These are phyloP conservation scores for Sander vitreus DNA, from an alignment of 2,113 vertebrate species.

Conservation along the genomic window DNA sequence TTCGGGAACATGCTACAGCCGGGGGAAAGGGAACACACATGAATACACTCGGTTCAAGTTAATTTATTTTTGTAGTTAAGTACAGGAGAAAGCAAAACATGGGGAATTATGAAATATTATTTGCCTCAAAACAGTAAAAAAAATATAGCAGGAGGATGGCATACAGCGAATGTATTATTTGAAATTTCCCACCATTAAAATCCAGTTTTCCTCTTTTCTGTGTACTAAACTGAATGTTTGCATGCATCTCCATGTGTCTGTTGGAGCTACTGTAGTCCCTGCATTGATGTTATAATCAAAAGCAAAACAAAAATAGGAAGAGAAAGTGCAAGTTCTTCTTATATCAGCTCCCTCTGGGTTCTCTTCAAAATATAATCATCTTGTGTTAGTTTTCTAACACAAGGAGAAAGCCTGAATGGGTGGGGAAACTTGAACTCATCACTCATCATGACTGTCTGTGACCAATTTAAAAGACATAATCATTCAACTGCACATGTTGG, in stretches of 20 bases:
- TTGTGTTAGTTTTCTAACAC: slow-evolving; percentile 13
- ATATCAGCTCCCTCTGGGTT: not conserved
- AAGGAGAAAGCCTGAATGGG: not conserved
- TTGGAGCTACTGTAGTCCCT: not conserved
- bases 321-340: not conserved
- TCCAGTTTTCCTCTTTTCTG: not conserved
- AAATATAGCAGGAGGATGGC: too few relatives aligned
- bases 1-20: not conserved
- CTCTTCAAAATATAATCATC: slow-evolving; percentile 28
- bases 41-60: not conserved
- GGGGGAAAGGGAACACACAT: not conserved
- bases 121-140: not conserved
- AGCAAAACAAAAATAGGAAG: not conserved
- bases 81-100: not conserved
- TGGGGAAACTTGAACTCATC: slow-evolving; percentile 26
- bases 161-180: not conserved
- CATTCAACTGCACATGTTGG: slow-evolving; percentile 42
- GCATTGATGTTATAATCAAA: slow-evolving; percentile 23
- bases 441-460: slow-evolving; percentile 24
- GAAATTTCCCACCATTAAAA: not conserved
- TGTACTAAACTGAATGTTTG: not conserved
- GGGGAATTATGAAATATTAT: not conserved
- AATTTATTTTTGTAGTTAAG: not conserved
- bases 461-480: slow-evolving; percentile 67
- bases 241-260: not conserved